Base-by-base conservation (phyloP, 2,113 vertebrate genomes). In the Rhabdomys dilectus region DNA sequence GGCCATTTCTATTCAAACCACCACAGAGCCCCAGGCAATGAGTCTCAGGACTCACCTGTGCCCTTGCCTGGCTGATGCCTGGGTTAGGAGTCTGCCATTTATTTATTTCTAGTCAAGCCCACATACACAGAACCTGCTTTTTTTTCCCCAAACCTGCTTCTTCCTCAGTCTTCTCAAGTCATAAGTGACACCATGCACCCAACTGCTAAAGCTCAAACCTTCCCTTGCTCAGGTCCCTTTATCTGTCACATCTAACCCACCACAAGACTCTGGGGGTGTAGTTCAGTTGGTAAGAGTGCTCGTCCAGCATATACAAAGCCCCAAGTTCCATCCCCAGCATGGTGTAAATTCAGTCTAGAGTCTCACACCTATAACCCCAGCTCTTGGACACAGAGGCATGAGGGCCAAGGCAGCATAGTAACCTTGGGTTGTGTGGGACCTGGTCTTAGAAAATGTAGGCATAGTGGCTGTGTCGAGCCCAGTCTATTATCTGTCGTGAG, bases 41-140 rank as follows among this genome's bases (percentile, higher is more conserved):
- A 42, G 64, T 66, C 51, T 34, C 39, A 48, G 36, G 45, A 16
- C 64, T 70, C 34, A n/a, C 48, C 45, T 53, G 34, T 53, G 62
- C 13, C 21, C 3, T 51, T 39, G 51, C 36, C 36, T n/a, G 8
- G 26, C 36, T 73, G 7, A 17, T 6, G 7, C 36, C 64, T 26
- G 34, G 21, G 2, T 5, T 17, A 2, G 9, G 62, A 0, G 0
- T 15, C 42, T 1, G 84, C 1, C 0, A 0, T 0, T 15, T 0
- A 0, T 0, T 34, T 60, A 3, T 3, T 31, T 60, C 75, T 11
- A 16, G 16, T 26, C 36, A 16, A 2, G 76, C 1, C 12, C 6
- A 21, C 29, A 9, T 0, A 39, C 15, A 56, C 34, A 22, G 51
- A 39, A n/a, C 56, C n/a, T n/a, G n/a, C n/a, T n/a, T n/a, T 9